phyloP scores from a whole-genome alignment of 2,888 invertebrate species.

The Acrocyrtus sp. region DNA sequence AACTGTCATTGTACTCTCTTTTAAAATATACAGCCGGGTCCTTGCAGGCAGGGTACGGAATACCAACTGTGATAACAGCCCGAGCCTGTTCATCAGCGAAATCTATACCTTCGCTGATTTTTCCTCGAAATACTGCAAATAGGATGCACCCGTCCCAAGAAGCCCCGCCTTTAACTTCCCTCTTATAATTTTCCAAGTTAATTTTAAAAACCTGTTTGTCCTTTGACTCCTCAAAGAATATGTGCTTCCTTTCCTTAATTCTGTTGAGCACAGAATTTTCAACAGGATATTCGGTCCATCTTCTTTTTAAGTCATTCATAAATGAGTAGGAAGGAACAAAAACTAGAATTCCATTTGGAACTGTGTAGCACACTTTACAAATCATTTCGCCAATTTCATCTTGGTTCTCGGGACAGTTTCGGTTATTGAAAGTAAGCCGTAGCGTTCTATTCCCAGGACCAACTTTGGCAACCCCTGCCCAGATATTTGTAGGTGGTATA shows the following conservation, averaged over 20 bases:
- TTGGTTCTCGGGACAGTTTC: constrained; percentile 23
- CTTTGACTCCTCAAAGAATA: constrained; percentile 48
- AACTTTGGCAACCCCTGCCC: constrained; percentile 20
- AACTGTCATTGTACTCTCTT: constrained; percentile 53
- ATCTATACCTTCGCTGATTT: constrained; percentile 60
- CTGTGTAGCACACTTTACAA: constrained; percentile 38
- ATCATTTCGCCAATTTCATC: constrained; percentile 50
- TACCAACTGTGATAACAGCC: constrained; percentile 58
- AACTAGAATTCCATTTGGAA: constrained; percentile 59
- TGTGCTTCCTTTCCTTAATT: constrained; percentile 34
- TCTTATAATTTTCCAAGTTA: constrained; percentile 42
- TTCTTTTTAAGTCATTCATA: constrained; percentile 27
- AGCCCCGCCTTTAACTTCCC: constrained; percentile 15
- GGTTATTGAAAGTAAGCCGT: background rate
- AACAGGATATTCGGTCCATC: constrained; percentile 21
- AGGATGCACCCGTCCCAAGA: constrained; percentile 50
- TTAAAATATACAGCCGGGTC: constrained; percentile 35
- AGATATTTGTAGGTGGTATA: constrained; percentile 38
- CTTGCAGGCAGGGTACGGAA: constrained; percentile 47
- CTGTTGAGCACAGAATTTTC: constrained; percentile 9
- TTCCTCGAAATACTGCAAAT: constrained; percentile 59
- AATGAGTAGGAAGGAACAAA: constrained; percentile 54
- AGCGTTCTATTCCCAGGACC: constrained; percentile 21
- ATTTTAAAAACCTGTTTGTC: constrained; percentile 37
- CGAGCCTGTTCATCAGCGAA: constrained; percentile 61